Evolutionary conservation across 2,888 invertebrate genomes (phyloP), one percentile per base, ranked within the genome.

Genomic region (Archips crataeganus): DNA sequence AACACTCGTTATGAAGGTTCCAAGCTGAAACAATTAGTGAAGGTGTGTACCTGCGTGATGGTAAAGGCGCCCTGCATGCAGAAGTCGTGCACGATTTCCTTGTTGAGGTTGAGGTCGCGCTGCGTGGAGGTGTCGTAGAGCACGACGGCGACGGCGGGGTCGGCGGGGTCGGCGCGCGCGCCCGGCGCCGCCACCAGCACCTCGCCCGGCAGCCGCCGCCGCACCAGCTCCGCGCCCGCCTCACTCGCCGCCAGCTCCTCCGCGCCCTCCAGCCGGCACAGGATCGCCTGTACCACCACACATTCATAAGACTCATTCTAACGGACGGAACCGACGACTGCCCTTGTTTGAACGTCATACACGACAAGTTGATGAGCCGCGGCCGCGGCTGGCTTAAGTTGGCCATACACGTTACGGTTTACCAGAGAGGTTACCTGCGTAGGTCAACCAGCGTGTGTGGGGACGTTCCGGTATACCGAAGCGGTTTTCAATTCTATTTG

Each of bases 261-360:
- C 64, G 97, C 90, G 3, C 97, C 97, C 65, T 95, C 95, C 81
- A 97, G 88, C 23, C 96, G 95, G 77, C 97, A 95, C 77, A 96
- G 95, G 74, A 97, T 95, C 36, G 97, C 97, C 96, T 96, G 79
- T 6, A 4, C 3, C 36, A 39, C 39, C 39, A 39, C 39, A 39
- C 39, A 39, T 6, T 6, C 39, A 3, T 39, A 6, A 36, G 23
- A 23, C 23, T 1, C 0, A 23, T 1, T 23, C 23, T 23, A 23
- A 23, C 23, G 23, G 23, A 23, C 23, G 23, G 23, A 23, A 23
- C 23, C 23, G 23, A 23, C 23, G 23, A 23, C 23, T 23, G 23
- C 23, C 23, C 23, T 0, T 1, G 23, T 23, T 23, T 23, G 23
- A 23, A 23, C 23, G 23, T 23, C 23, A 23, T 23, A 23, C 23